Conservation (phyloP, 2,113 vertebrate genomes). For the Psophia crepitans region DNA sequence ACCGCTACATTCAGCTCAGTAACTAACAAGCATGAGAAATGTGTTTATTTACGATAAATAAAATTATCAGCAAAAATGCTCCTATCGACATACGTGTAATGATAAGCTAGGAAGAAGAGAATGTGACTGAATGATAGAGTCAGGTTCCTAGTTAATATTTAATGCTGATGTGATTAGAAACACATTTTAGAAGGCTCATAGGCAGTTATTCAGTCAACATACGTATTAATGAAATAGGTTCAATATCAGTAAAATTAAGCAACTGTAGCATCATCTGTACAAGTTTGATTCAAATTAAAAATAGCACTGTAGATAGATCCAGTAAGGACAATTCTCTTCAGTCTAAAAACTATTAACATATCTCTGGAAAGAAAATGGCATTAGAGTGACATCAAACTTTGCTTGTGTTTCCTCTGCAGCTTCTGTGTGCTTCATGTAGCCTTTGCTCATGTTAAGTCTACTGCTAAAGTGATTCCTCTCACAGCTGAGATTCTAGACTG, state of each 20-base stretch:
- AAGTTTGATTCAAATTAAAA: constrained; percentile 25
- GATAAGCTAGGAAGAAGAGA: constrained; percentile 57
- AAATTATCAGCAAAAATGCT: constrained; percentile 25
- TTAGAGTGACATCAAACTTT: neutral
- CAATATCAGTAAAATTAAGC: constrained; percentile 53
- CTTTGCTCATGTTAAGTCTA: neutral
- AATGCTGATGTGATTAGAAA: constrained; percentile 67
- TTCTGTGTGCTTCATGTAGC: neutral
- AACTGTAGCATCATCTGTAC: neutral
- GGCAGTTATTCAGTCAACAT: constrained; percentile 43
- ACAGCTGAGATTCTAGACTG: constrained; percentile 11
- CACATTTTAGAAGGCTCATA: constrained; percentile 59
- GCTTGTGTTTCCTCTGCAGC: neutral
- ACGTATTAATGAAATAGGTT: constrained; percentile 39
- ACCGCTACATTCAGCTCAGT: neutral
- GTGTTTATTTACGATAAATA: constrained; percentile 43
- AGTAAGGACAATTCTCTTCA: constrained; percentile 12
- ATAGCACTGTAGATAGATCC: neutral
- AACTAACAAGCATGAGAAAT: neutral
- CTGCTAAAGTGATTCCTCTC: constrained; percentile 17
- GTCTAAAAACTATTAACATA: constrained; percentile 22
- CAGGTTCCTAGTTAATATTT: constrained; percentile 70
- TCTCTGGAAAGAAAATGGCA: neutral
- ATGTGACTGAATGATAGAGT: constrained; percentile 1
- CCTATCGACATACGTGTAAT: neutral